phyloP scores from a whole-genome alignment of 2,888 invertebrate species.

The Rhorus exstirpatorius region DNA sequence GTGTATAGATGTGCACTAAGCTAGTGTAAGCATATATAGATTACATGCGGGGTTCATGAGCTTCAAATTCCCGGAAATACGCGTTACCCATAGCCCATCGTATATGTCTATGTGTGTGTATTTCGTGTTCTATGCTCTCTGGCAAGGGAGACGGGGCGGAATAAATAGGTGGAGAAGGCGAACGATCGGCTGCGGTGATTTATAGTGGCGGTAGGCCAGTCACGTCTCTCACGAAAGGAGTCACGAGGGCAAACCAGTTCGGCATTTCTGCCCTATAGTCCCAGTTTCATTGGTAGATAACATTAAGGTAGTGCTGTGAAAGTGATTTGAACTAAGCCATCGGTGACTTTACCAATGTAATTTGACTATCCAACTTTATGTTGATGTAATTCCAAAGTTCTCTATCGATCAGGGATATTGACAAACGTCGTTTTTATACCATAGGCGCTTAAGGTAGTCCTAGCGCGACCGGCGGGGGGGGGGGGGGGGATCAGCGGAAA shows the following conservation, averaged over 20 bases:
- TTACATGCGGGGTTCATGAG: conserved; percentile 62
- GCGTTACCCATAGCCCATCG: not conserved
- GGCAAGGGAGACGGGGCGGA: conserved; percentile 21
- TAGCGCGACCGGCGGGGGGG: no score
- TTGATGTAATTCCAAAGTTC: no score
- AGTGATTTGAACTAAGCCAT: not conserved
- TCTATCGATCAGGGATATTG: no score
- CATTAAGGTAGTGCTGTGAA: not conserved
- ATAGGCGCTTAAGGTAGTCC: no score
- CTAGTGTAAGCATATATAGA: conserved; percentile 25
- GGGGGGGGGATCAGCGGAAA: no score
- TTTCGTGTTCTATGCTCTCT: conserved; percentile 8
- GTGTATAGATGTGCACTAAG: conserved; percentile 5
- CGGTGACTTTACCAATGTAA: not conserved
- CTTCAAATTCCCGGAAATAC: conserved; percentile 53
- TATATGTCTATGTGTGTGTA: not conserved
- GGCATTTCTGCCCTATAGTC: conserved; percentile 19
- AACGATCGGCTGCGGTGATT: conserved; percentile 61
- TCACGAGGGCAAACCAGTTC: conserved; percentile 53
- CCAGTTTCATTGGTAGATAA: conserved; percentile 19
- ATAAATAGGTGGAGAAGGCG: conserved; percentile 40
- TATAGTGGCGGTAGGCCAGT: conserved; percentile 57
- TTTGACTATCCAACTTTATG: not conserved
- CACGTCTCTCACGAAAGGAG: conserved; percentile 59
- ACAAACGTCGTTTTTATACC: no score